These are phyloP conservation scores for Conus betulinus DNA, from an alignment of 1,140 invertebrate genomes.

Conservation along the genomic window DNA sequence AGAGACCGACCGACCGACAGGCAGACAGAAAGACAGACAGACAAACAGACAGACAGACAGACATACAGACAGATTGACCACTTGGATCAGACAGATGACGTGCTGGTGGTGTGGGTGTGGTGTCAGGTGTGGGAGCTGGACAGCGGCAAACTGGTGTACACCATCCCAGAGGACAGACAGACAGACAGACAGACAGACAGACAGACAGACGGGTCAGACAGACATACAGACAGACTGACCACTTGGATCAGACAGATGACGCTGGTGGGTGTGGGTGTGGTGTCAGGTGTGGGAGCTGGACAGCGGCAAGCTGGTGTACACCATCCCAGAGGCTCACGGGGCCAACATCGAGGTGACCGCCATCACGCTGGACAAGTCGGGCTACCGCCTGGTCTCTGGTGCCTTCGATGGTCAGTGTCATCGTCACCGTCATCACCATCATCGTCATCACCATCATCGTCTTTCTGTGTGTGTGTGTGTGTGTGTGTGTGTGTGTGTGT, in stretches of 20 bases:
- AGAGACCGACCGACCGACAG: too few species aligned
- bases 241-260: too few species aligned
- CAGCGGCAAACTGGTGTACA: slow-evolving; percentile 69
- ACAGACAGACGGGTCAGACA: too few species aligned
- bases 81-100: too few species aligned
- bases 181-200: too few species aligned
- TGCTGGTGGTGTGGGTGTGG: too few species aligned
- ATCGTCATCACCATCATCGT: background rate
- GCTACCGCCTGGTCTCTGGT: slow-evolving; percentile 72
- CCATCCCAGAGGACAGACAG: too few species aligned
- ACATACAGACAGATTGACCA: too few species aligned
- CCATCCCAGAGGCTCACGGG: slow-evolving; percentile 65
- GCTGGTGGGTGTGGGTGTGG: too few species aligned
- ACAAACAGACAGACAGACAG: too few species aligned
- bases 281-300: slow-evolving; percentile 72
- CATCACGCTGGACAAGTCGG: slow-evolving; percentile 68
- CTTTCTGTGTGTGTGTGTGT: background rate
- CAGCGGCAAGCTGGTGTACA: slow-evolving; percentile 69
- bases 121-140: slow-evolving; percentile 72
- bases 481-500: background rate
- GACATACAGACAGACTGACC: too few species aligned
- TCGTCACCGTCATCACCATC: background rate
- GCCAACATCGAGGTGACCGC: slow-evolving; percentile 67
- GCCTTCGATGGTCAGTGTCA: slow-evolving; percentile 65
- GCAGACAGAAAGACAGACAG: too few species aligned